phyloP scores from a whole-genome alignment of 2,888 invertebrate species.

The Athrips mouffetella region DNA sequence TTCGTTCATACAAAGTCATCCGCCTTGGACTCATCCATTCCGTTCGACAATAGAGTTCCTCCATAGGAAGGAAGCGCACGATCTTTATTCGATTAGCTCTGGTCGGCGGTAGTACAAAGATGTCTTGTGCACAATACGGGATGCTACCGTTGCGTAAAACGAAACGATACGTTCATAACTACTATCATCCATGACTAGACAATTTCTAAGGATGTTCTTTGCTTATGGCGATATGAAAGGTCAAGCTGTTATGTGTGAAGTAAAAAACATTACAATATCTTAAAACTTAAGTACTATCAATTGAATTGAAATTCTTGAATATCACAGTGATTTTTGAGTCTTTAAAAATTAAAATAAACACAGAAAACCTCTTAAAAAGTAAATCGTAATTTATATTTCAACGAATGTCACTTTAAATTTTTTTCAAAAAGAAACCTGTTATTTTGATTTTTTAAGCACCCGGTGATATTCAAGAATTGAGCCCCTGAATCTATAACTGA shows the following conservation, averaged over 20 bases:
- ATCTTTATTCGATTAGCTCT: slow-evolving; percentile 61
- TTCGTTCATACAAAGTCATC: background rate
- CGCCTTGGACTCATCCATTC: background rate
- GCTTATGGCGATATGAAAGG: background rate
- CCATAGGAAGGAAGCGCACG: slow-evolving; percentile 27
- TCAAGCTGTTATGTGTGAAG: background rate
- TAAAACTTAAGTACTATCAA: too few species aligned
- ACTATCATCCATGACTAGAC: slow-evolving; percentile 23
- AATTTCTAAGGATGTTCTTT: background rate
- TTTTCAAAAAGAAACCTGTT: too few species aligned
- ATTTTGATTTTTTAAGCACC: too few species aligned
- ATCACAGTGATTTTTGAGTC: too few species aligned
- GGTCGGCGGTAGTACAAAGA: slow-evolving; percentile 38
- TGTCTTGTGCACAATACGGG: slow-evolving; percentile 30
- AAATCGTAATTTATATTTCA: too few species aligned
- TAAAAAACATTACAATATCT: too few species aligned
- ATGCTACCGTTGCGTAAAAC: slow-evolving; percentile 40
- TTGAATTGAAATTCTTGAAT: too few species aligned
- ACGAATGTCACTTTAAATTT: too few species aligned
- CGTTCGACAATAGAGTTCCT: slow-evolving; percentile 1
- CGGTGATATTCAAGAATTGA: background rate
- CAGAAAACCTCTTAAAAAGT: too few species aligned
- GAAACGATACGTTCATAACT: slow-evolving; percentile 23
- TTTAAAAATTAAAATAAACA: too few species aligned
- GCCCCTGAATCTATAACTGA: background rate